Evolutionary conservation across 1,140 invertebrate species (phyloP).

Genomic region (Galleria mellonella): DNA sequence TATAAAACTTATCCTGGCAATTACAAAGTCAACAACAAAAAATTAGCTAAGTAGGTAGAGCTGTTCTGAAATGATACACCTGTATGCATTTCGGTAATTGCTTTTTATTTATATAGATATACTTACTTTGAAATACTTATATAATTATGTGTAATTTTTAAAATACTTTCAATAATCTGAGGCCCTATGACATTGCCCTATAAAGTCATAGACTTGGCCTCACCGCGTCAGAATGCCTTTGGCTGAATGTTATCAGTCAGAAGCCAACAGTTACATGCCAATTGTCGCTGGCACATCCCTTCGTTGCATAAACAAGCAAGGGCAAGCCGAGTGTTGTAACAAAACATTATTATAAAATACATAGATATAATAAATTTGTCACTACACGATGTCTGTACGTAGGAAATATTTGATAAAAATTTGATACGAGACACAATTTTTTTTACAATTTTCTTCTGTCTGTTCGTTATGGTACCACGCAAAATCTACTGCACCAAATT

Average conservation of each 20-base stretch:
- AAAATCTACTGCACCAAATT: no score
- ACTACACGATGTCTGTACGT: no score
- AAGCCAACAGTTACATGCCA: conserved; percentile 49
- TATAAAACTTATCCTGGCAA: no score
- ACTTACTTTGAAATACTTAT: neutral
- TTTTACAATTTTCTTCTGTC: no score
- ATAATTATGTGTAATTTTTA: neutral
- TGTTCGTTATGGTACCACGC: no score
- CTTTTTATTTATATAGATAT: neutral
- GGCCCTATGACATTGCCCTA: conserved; percentile 5
- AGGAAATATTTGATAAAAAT: no score
- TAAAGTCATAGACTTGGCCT: conserved; percentile 35
- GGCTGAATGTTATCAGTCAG: conserved; percentile 27
- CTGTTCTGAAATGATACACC: no score
- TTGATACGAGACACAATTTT: no score
- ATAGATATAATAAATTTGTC: no score
- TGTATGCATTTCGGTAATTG: neutral
- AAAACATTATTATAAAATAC: neutral
- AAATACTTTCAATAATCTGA: neutral
- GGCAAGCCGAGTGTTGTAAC: conserved; percentile 21
- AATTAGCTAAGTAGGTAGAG: no score
- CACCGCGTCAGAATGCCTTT: conserved; percentile 60
- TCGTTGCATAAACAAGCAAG: conserved; percentile 50
- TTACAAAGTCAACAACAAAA: no score
- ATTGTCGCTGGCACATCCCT: conserved; percentile 50